Base-by-base conservation (phyloP, 2,888 invertebrate species). In the Candidula unifasciata region DNA sequence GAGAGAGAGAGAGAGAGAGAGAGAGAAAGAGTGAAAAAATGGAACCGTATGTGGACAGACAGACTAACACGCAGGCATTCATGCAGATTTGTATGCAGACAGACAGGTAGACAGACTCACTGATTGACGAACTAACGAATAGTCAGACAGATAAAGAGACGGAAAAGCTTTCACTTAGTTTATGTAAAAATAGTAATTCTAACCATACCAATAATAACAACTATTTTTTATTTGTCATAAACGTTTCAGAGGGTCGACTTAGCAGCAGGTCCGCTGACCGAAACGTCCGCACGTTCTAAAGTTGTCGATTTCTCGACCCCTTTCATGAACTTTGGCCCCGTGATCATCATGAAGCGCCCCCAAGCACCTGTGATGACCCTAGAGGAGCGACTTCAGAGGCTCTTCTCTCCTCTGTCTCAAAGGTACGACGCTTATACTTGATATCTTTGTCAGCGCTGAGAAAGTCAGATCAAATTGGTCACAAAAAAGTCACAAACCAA, bases 281-380 rank as follows among this genome's bases (percentile, higher is more conserved):
- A 35, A 60, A 78, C 52, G 16, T 35, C 71, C 13, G 35, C 35
- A 21, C 44, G 71, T 35, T 71, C 35, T 3, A 18, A 33, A 18
- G 35, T 21, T 21, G 71, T 71, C 3, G 71, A 71, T n/a, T 71
- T 71, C 37, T 44, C 44, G 37, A 71, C 35, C 21, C 44, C 91
- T 16, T 88, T 92, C 78, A 87, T 88, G 84, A 88, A 83, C 35
- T 85, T 87, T 33, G 89, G 89, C 0, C 89, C 89, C 0, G 89
- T 88, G 0, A 89, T 91, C 35, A 87, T 92, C 13, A 77, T 91
- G 80, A 86, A 87, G 64, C 87, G 88, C 64, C 91, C 90, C 10
- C 74, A 74, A 2, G 64, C 77, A 16, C 82, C 86, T n/a, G 77
- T 86, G 60, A 86, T 89, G 24, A 84, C 87, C 21, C 85, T 90